Evolutionary conservation across 2,888 invertebrate genomes (phyloP), one percentile per base, ranked within the genome.

Genomic region (Drosophila demipolita): DNA sequence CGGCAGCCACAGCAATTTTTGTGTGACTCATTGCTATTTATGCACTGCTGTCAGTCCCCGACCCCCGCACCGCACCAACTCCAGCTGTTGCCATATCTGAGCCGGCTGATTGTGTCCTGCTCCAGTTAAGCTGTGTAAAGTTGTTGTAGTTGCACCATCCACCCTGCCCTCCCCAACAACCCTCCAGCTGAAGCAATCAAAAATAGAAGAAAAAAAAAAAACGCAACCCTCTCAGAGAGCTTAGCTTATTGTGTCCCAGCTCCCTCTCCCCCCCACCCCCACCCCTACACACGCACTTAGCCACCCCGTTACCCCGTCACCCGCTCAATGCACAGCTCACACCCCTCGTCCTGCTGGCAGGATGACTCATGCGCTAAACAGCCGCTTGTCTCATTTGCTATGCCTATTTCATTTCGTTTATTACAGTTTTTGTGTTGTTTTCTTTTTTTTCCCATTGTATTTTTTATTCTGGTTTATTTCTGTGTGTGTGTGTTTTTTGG

Each of bases 361-460:
- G 55, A 81, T 83, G 80, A 81, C 66, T 81, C 80, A 81, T 80
- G 66, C 78, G 42, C 57, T 64, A 54, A 49, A 32, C 79, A 58
- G 61, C 67, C 49, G 66, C 50, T 62, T 77, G 67, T 81, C 78
- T 77, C 67, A 80, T 83, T 81, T 76, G 76, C 45, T 83, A 69
- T 83, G 83, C 76, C 80, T 73, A 65, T 67, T 73, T 73, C 66
- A 58, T 62, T 57, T 73, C 69, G 65, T 66, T 68, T 78, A 45
- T 66, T 78, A 67, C 59, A 17, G 3, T 73, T 48, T 29, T 29
- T 8, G 23, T 23, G 23, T 73, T 69, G 38, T 59, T 29, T 32
- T 36, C 38, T 36, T 60, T 23, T 35, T 20, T 40, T 7, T 60
- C 42, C n/a, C 40, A 35, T 48, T 52, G 50, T 45, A 3, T 42